Evolutionary conservation across 2,113 vertebrate genomes (phyloP).

Genomic region (Barbus barbus): DNA sequence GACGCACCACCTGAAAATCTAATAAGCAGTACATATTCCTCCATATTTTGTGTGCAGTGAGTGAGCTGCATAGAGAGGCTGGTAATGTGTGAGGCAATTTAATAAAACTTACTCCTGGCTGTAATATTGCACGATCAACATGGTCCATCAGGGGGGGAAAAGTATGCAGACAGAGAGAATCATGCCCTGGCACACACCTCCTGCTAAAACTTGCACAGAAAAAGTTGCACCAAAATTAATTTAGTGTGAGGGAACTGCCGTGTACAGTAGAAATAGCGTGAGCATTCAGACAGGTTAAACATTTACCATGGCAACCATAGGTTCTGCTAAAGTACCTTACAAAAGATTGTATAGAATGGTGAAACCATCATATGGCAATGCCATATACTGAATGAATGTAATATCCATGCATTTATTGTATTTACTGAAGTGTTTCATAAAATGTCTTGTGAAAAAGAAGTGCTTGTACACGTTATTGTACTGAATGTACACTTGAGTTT

Average conservation of each 20-base stretch:
- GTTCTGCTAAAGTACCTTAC: not conserved
- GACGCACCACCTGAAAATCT: conserved; percentile 55
- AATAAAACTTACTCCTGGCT: conserved; percentile 77
- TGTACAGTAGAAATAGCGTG: not conserved
- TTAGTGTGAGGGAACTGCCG: not conserved
- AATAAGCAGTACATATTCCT: conserved; percentile 67
- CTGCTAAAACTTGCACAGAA: not conserved
- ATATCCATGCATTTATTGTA: not conserved
- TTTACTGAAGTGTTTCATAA: not conserved
- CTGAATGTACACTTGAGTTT: not conserved
- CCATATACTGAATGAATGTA: not conserved
- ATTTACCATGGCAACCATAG: conserved; percentile 10
- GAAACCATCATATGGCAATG: not conserved
- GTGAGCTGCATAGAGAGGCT: conserved; percentile 61
- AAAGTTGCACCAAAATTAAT: conserved; percentile 7
- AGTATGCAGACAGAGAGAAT: not conserved
- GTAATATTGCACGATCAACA: conserved; percentile 75
- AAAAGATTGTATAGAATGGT: not conserved
- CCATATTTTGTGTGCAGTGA: conserved; percentile 58
- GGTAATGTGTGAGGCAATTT: conserved; percentile 78
- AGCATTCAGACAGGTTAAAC: not conserved
- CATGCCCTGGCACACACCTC: not conserved
- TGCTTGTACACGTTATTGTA: not conserved
- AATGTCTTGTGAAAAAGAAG: not conserved
- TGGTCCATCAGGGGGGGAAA: conserved; percentile 53